These are phyloP conservation scores for Drosophila heteroneura DNA, from an alignment of 2,888 invertebrate genomes.

Conservation along the genomic window DNA sequence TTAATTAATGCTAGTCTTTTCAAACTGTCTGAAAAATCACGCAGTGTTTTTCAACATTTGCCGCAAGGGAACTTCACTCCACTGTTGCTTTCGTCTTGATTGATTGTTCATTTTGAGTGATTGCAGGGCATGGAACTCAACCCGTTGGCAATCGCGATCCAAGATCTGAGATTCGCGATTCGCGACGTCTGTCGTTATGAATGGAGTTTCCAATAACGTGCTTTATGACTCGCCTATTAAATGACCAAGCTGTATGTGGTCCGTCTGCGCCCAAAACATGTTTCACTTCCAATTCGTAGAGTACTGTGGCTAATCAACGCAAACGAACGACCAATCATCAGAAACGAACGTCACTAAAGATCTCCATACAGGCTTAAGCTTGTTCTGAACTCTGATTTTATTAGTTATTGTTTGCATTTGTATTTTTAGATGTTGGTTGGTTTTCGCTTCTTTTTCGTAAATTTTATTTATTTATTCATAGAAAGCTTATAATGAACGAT, in stretches of 20 bases:
- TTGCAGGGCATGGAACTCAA: slow-evolving; percentile 57
- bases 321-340: slow-evolving; percentile 28
- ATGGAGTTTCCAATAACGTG: slow-evolving; percentile 59
- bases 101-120: slow-evolving; percentile 44
- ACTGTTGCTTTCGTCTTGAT: slow-evolving; percentile 45
- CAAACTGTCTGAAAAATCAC: slow-evolving; percentile 36
- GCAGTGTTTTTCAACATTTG: slow-evolving; percentile 29
- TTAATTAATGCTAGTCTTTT: slow-evolving; percentile 38
- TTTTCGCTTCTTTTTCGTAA: slow-evolving; percentile 10
- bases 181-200: slow-evolving; percentile 48
- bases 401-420: slow-evolving; percentile 39
- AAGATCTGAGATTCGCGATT: not conserved
- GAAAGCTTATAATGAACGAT: slow-evolving; percentile 58
- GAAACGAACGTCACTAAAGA: slow-evolving; percentile 24
- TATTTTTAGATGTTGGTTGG: slow-evolving; percentile 11
- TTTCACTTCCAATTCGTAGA: slow-evolving; percentile 24
- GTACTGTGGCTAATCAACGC: slow-evolving; percentile 35
- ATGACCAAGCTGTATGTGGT: slow-evolving; percentile 6
- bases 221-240: slow-evolving; percentile 31
- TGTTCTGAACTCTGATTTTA: slow-evolving; percentile 38
- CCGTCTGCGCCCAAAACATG: slow-evolving; percentile 37
- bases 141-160: slow-evolving; percentile 14
- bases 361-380: slow-evolving; percentile 26
- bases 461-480: slow-evolving; percentile 39
- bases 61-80: slow-evolving; percentile 17